phyloP scores from a whole-genome alignment of 2,797 vertebrate genomes.

The Leptatherina wallacei region DNA sequence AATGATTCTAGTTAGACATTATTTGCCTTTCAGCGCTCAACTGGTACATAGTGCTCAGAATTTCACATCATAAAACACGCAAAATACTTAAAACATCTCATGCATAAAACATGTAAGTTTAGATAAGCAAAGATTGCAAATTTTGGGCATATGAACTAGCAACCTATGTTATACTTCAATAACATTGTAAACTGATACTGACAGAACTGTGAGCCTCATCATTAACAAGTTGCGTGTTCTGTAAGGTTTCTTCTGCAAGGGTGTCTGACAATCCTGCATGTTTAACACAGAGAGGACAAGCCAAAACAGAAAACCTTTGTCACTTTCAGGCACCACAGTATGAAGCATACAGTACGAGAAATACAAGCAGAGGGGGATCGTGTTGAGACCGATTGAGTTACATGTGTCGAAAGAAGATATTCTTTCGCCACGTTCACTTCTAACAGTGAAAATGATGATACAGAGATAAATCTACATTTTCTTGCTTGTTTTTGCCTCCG shows the following conservation, averaged over 20 bases:
- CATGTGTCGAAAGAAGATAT: slow-evolving; percentile 20
- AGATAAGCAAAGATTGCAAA: not conserved
- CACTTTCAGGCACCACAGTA: not conserved
- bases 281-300: not conserved
- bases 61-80: slow-evolving; percentile 20
- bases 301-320: not conserved
- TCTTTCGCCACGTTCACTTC: slow-evolving; percentile 1
- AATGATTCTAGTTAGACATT: not conserved
- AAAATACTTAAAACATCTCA: slow-evolving; percentile 13
- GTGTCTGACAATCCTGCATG: not conserved
- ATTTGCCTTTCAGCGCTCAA: not conserved
- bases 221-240: not conserved
- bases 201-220: not conserved
- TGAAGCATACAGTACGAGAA: slow-evolving; percentile 42
- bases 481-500: not conserved
- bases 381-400: slow-evolving; percentile 16
- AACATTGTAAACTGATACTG: not conserved
- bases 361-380: slow-evolving; percentile 55
- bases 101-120: not conserved
- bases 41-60: not conserved
- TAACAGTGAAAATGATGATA: slow-evolving; percentile 26
- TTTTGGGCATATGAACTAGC: not conserved
- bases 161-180: not conserved
- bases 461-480: not conserved
- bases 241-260: not conserved